Conservation (phyloP, 2,113 vertebrate species). For the Anas platyrhynchos region DNA sequence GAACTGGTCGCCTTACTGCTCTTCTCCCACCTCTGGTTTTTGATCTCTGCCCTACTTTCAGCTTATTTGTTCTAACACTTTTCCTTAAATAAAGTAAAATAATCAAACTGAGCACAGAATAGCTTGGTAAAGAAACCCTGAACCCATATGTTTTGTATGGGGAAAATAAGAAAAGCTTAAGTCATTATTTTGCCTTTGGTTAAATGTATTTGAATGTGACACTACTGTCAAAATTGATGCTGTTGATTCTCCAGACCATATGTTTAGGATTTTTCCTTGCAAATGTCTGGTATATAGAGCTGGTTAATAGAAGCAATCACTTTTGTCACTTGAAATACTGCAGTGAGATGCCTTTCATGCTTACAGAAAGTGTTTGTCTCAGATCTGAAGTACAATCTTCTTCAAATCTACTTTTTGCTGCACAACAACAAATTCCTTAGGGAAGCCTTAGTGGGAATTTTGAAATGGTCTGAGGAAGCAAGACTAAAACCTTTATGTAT, state of each 20-base stretch:
- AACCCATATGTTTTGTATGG: background rate
- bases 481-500: background rate
- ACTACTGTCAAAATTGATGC: background rate
- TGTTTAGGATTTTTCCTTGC: background rate
- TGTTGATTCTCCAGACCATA: background rate
- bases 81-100: background rate
- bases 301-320: background rate
- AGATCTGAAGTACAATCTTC: background rate
- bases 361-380: background rate
- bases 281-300: background rate
- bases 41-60: background rate
- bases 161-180: background rate
- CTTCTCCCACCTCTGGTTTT: background rate
- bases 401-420: background rate
- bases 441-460: background rate
- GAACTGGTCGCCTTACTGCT: background rate
- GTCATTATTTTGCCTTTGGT: background rate
- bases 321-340: background rate
- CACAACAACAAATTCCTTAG: background rate
- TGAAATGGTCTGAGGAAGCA: background rate
- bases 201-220: background rate
- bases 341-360: background rate
- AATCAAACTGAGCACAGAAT: background rate
- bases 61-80: background rate
- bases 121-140: background rate